Percentiles rank a stretch among this genome's conserved stretches.
Conservation (phyloP, 2,888 invertebrate species). For the Agrotis ipsilon region DNA sequence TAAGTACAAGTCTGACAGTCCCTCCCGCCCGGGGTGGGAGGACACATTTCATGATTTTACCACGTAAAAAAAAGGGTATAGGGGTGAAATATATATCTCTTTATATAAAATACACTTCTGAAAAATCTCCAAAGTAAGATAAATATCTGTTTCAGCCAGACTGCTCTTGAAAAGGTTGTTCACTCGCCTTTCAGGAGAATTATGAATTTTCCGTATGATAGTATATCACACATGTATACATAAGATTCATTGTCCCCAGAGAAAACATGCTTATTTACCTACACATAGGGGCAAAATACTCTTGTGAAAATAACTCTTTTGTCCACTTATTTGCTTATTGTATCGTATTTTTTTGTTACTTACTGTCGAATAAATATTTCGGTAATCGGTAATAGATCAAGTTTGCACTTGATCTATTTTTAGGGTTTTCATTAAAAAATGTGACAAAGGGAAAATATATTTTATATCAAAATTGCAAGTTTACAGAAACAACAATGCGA, state of each 20-base stretch:
- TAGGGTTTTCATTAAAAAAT: neutral
- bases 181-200: neutral
- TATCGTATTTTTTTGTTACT: too few species aligned
- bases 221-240: neutral
- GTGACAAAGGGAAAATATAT: neutral
- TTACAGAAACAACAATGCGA: too few species aligned
- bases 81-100: too few species aligned
- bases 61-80: too few species aligned
- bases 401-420: neutral
- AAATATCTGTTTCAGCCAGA: neutral
- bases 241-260: neutral
- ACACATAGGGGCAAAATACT: neutral
- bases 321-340: neutral
- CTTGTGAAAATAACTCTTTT: neutral
- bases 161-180: neutral
- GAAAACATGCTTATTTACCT: slow-evolving; percentile 5
- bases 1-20: too few species aligned
- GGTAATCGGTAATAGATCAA: neutral
- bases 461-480: too few species aligned
- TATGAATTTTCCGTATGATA: slow-evolving; percentile 3
- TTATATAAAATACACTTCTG: too few species aligned
- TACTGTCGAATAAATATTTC: neutral
- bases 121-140: neutral
- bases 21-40: too few species aligned
- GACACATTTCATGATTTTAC: too few species aligned